A percentile compares a stretch with the other conserved stretches of the same genome.
These are phyloP conservation scores for Trematocara macrostoma DNA, from an alignment of 2,113 vertebrate genomes.

Conservation along the genomic window DNA sequence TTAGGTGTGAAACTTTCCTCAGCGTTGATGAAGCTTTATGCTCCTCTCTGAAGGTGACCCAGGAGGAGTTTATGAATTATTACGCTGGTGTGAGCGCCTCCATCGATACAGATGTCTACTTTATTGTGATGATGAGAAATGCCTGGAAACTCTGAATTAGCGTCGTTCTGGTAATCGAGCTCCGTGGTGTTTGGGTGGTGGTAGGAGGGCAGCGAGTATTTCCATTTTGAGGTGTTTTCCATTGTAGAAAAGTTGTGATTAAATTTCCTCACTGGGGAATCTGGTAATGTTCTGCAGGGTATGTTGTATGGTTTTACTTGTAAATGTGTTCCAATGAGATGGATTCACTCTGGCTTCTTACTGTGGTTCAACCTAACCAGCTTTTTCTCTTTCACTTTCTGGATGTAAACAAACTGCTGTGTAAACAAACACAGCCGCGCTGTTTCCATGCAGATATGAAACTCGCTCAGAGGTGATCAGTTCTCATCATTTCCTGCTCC, in stretches of 20 bases:
- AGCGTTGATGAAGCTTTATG: background rate
- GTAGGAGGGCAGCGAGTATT: background rate
- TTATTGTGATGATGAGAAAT: slow-evolving; percentile 56
- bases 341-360: background rate
- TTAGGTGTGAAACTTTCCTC: background rate
- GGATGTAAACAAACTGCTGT: background rate
- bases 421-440: background rate
- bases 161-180: background rate
- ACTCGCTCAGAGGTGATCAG: background rate
- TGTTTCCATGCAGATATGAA: background rate
- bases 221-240: background rate
- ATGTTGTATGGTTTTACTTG: background rate
- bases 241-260: background rate
- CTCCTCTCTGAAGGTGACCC: slow-evolving; percentile 78
- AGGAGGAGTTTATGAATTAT: slow-evolving; percentile 90
- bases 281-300: background rate
- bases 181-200: background rate
- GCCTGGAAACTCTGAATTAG: slow-evolving; percentile 43
- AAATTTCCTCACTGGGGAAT: background rate
- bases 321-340: background rate
- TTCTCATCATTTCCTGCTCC: background rate
- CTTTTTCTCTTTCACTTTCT: background rate
- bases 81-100: slow-evolving; percentile 66
- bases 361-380: background rate
- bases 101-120: slow-evolving; percentile 54